Evolutionary conservation across 37 sponge, comb jelly and placozoan genomes (phyloP).

Genomic region (Theonella swinhoei): DNA sequence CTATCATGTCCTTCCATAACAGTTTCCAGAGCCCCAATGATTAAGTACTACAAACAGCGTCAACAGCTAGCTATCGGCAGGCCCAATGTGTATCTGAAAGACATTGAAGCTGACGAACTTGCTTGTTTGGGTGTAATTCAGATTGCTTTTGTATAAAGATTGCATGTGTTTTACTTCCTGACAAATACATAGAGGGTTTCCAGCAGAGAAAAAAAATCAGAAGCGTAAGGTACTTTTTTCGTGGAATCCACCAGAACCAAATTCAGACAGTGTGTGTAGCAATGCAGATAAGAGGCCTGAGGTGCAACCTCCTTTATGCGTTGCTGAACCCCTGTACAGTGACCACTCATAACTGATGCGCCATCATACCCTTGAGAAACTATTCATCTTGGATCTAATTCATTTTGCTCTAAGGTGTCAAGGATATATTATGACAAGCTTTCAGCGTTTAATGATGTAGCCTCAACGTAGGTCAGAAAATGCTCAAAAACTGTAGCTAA

Average conservation of each 20-base stretch:
- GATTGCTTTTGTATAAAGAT: constrained; percentile 50
- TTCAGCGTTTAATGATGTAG: constrained; percentile 21
- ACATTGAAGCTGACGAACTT: constrained; percentile 30
- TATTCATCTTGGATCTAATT: constrained; percentile 39
- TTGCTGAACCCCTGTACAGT: constrained; percentile 53
- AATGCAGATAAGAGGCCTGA: constrained; percentile 36
- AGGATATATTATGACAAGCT: constrained; percentile 33
- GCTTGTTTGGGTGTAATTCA: constrained; percentile 60
- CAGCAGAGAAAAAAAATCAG: constrained; percentile 53
- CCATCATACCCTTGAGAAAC: constrained; percentile 72
- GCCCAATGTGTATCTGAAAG: constrained; percentile 65
- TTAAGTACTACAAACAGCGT: constrained; percentile 27
- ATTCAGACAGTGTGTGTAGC: constrained; percentile 50
- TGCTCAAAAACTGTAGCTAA: constrained; percentile 30
- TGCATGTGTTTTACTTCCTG: constrained; percentile 44
- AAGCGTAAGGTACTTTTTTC: constrained; percentile 26
- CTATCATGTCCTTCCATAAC: constrained; percentile 12
- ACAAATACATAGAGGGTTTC: constrained; percentile 54
- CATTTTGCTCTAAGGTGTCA: constrained; percentile 9
- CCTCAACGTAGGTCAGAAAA: constrained; percentile 49
- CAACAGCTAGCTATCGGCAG: constrained; percentile 42
- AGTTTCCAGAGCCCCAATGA: constrained; percentile 36
- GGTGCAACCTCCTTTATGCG: constrained; percentile 48
- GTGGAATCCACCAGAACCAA: constrained; percentile 33
- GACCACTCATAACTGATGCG: constrained; percentile 59